Conservation (phyloP, 2,797 vertebrate species). For the Emydoidea blandingii region DNA sequence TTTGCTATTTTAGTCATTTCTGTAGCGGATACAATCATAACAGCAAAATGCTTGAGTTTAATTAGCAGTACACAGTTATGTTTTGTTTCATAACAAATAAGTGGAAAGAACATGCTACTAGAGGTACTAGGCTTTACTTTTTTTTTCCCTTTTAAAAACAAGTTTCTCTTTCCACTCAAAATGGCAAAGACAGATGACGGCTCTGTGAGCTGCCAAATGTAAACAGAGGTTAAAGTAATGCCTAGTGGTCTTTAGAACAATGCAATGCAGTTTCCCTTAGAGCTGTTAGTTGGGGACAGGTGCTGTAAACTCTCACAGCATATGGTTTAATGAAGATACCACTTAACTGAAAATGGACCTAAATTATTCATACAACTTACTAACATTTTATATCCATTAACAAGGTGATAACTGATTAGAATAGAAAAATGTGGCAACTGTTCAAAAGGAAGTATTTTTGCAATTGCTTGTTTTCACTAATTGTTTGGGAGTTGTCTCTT, state of each 20-base stretch:
- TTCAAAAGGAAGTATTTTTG: background rate
- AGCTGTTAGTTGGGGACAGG: background rate
- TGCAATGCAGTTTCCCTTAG: background rate
- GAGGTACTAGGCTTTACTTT: background rate
- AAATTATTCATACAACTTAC: constrained; percentile 29
- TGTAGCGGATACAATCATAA: background rate
- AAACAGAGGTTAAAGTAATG: background rate
- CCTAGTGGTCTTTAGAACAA: background rate
- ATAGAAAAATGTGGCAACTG: background rate
- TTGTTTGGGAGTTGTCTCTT: background rate
- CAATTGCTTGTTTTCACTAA: background rate
- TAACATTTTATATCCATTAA: constrained; percentile 3
- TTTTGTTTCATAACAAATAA: background rate
- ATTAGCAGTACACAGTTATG: background rate
- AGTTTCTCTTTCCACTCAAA: background rate
- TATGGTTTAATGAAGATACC: background rate
- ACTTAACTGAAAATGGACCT: constrained; percentile 18
- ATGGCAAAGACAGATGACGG: background rate
- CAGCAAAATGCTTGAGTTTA: background rate
- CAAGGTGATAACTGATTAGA: constrained; percentile 9
- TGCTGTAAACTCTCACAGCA: background rate
- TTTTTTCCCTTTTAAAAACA: background rate
- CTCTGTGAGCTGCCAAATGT: background rate
- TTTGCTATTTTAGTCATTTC: background rate
- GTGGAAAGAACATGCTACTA: background rate